These are phyloP conservation scores for Cherax destructor DNA, from an alignment of 1,140 invertebrate genomes.

Conservation along the genomic window DNA sequence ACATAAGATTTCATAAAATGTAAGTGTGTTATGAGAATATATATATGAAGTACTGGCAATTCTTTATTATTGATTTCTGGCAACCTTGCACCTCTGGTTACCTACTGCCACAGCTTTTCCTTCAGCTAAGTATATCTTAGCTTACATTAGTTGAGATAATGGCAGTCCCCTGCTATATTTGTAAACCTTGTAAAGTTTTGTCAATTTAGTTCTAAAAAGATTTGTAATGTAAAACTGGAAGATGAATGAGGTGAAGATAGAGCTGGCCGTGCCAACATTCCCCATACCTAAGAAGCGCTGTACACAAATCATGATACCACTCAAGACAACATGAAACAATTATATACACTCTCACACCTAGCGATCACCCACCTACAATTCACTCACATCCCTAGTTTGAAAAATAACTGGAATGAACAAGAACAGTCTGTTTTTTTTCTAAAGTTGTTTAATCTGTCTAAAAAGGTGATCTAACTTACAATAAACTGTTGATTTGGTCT, in stretches of 20 bases:
- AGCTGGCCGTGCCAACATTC: neutral
- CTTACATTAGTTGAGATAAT: neutral
- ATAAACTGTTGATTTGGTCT: constrained; percentile 65
- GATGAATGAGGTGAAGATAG: neutral
- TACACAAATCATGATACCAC: constrained; percentile 57
- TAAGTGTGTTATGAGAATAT: neutral
- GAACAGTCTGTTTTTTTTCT: constrained; percentile 54
- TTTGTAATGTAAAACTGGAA: no score
- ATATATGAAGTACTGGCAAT: neutral
- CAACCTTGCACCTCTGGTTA: neutral
- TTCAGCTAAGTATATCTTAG: neutral
- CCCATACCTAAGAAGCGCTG: constrained; percentile 46
- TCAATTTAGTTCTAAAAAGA: neutral
- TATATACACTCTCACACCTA: constrained; percentile 67
- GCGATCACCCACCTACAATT: constrained; percentile 50
- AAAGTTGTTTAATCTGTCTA: constrained; percentile 61
- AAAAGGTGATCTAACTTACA: constrained; percentile 67
- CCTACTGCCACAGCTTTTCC: neutral
- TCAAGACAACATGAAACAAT: constrained; percentile 68
- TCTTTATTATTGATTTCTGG: neutral
- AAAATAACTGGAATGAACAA: constrained; percentile 66
- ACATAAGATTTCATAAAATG: neutral
- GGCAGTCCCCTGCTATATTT: neutral
- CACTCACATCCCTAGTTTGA: constrained; percentile 63
- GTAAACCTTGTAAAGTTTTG: neutral